Base-by-base conservation (phyloP, 35 echinoderm and acorn worm genomes). In the Ptychodera flava region DNA sequence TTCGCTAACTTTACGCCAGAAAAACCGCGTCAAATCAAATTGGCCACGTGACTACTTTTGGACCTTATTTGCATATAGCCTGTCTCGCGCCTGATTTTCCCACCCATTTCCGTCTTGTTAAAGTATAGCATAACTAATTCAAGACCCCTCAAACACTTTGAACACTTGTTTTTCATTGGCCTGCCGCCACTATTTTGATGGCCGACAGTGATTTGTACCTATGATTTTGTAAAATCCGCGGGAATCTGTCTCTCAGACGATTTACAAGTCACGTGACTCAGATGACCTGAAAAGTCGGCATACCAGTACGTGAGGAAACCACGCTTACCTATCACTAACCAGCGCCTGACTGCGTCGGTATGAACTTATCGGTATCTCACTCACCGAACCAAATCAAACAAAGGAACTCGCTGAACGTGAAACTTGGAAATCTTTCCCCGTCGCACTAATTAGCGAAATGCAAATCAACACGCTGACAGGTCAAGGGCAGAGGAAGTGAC, bases 401-500 rank as follows among this genome's bases (percentile, higher is more conserved):
- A 12, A 12, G 45, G 45, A 6, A 64, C 6, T 22, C 45, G 45
- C 6, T 6, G 6, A 64, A 64, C 45, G 45, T 64, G 22, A 64
- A 64, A 22, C 22, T 64, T 6, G 45, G 22, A 64, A 64, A 64
- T 12, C 22, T 64, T 64, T 64, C 45, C 22, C 45, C 6, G 45
- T 64, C 45, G 45, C 45, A 22, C 34, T 36, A 83, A 83, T 33
- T 34, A 82, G 32, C 80, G 31, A 82, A 31, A 82, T 82, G 80
- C 80, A 82, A 83, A 83, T 36, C 31, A 30, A 33, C 82, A 30
- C 33, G 35, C 35, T 36, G 14, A 28, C 82, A 28, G 82, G 82
- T 83, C 82, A 83, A 83, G 82, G 82, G 1, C 82, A 83, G 14
- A 36, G 82, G 82, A 83, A 83, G 82, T 83, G 82, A 83, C 82